phyloP scores from a whole-genome alignment of 2,888 invertebrate genomes.

The Tiliacea citrago region DNA sequence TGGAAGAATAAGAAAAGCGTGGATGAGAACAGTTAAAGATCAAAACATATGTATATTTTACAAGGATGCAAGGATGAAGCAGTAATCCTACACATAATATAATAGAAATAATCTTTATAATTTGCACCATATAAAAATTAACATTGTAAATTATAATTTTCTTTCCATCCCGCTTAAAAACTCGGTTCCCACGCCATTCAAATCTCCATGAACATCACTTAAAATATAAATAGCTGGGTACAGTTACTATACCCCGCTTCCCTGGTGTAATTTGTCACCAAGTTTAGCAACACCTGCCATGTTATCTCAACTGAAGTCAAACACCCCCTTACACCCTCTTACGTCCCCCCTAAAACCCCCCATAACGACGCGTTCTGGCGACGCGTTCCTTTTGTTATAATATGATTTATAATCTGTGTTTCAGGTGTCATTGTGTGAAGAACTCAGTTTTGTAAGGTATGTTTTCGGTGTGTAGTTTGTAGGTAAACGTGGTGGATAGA shows the following conservation, averaged over 20 bases:
- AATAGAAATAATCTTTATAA: too few relatives aligned
- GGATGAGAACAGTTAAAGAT: not conserved
- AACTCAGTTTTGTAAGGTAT: slow-evolving; percentile 40
- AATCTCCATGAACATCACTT: slow-evolving; percentile 37
- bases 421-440: slow-evolving; percentile 52
- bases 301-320: slow-evolving; percentile 68
- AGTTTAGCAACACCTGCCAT: slow-evolving; percentile 68
- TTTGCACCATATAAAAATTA: not conserved
- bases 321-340: slow-evolving; percentile 35
- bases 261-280: slow-evolving; percentile 68
- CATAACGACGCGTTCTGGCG: slow-evolving; percentile 62
- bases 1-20: too few relatives aligned
- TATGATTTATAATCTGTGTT: slow-evolving; percentile 65
- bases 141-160: not conserved
- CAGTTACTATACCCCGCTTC: slow-evolving; percentile 53
- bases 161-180: not conserved
- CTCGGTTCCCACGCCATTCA: slow-evolving; percentile 12
- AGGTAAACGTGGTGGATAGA: not conserved
- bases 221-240: slow-evolving; percentile 36
- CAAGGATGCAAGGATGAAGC: too few relatives aligned
- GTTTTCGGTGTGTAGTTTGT: slow-evolving; percentile 24
- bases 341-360: slow-evolving; percentile 11
- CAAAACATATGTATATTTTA: not conserved
- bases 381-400: slow-evolving; percentile 65
- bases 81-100: not conserved